Evolutionary conservation across 92 coral and sea anemone genomes (phyloP).

Genomic region (Epizoanthus stellaris): DNA sequence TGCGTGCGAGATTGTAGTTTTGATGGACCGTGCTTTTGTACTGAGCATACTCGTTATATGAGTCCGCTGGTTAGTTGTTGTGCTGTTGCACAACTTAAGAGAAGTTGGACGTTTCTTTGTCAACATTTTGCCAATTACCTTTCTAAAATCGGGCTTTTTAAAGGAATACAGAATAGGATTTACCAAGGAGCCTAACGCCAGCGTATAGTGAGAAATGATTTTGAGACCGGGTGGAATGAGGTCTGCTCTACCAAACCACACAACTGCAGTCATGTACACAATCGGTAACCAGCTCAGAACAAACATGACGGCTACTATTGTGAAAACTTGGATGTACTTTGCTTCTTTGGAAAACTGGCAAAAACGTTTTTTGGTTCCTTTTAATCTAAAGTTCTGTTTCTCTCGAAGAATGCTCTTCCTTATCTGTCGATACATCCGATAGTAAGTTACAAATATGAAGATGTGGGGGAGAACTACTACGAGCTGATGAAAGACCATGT

Average conservation of each 20-base stretch:
- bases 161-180: constrained; percentile 18
- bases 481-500: constrained; percentile 23
- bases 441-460: constrained; percentile 2
- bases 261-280: constrained; percentile 24
- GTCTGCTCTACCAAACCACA: constrained; percentile 16
- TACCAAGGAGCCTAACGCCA: constrained; percentile 15
- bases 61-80: not conserved
- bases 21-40: not conserved
- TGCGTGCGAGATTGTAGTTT: not conserved
- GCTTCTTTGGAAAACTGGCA: constrained; percentile 19
- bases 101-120: not conserved
- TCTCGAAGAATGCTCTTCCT: constrained; percentile 1
- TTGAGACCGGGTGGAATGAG: constrained; percentile 3
- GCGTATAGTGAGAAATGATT: constrained; percentile 8
- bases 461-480: not conserved
- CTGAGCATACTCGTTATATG: not conserved
- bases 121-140: not conserved
- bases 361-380: not conserved
- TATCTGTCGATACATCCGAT: not conserved
- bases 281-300: constrained; percentile 20
- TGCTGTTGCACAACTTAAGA: not conserved
- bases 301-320: constrained; percentile 2
- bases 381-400: not conserved
- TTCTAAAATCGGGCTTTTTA: constrained; percentile 33
- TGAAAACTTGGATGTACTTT: constrained; percentile 16